Conservation (phyloP, 2,113 vertebrate genomes). For the Abramis brama region DNA sequence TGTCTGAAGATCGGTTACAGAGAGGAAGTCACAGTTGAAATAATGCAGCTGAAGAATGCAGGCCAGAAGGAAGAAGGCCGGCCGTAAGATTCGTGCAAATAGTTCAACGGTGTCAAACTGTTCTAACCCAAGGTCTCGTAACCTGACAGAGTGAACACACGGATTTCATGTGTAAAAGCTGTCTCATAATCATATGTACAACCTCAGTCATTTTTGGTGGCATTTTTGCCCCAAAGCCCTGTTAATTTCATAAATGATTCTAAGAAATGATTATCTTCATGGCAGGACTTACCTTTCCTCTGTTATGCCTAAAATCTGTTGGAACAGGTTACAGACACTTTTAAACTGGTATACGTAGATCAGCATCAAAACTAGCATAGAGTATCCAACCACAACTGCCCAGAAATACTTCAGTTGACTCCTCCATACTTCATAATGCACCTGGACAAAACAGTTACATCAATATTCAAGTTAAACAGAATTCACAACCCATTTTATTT, state of each 20-base stretch:
- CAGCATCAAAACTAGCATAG: constrained; percentile 77
- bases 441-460: constrained; percentile 46
- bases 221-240: too few relatives aligned
- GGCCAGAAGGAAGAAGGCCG: constrained; percentile 76
- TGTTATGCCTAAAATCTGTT: constrained; percentile 77
- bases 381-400: constrained; percentile 77
- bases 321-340: constrained; percentile 77
- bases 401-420: constrained; percentile 76
- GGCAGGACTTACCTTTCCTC: constrained; percentile 75
- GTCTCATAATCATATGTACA: background rate
- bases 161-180: background rate
- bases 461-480: background rate
- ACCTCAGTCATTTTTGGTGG: too few relatives aligned
- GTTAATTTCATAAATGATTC: too few relatives aligned
- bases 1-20: constrained; percentile 74
- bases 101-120: constrained; percentile 70
- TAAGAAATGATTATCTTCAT: background rate
- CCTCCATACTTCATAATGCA: constrained; percentile 72
- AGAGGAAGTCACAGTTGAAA: constrained; percentile 78
- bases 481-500: background rate
- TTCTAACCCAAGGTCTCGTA: constrained; percentile 78
- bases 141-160: constrained; percentile 58
- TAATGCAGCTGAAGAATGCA: constrained; percentile 80
- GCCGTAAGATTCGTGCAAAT: constrained; percentile 75
- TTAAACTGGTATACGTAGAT: constrained; percentile 81